Conservation (phyloP, 1,140 invertebrate genomes). For the Pteromalus puparum region DNA sequence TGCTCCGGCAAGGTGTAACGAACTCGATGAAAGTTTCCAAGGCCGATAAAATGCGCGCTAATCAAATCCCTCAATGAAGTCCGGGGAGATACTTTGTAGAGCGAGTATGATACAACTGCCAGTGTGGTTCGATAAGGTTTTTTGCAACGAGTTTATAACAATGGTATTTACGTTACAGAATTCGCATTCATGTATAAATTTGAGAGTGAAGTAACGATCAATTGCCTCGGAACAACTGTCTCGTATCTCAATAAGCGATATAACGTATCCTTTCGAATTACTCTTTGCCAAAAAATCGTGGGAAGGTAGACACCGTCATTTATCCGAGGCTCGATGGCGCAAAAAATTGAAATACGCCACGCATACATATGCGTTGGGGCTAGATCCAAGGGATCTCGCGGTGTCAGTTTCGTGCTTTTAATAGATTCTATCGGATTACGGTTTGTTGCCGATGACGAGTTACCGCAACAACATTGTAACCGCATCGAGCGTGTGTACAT, state of each 20-base stretch:
- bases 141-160: too few relatives aligned
- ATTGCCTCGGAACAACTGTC: too few relatives aligned
- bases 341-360: not conserved
- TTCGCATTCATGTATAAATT: too few relatives aligned
- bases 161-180: too few relatives aligned
- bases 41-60: not conserved
- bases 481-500: not conserved
- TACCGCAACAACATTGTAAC: constrained; percentile 11
- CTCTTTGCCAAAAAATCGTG: too few relatives aligned
- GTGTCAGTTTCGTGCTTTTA: constrained; percentile 29
- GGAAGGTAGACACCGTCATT: too few relatives aligned
- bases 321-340: too few relatives aligned
- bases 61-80: not conserved
- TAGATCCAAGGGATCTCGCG: constrained; percentile 2
- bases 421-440: constrained; percentile 37
- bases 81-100: not conserved
- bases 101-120: not conserved
- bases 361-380: too few relatives aligned
- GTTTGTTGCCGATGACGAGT: not conserved
- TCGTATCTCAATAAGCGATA: too few relatives aligned
- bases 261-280: too few relatives aligned
- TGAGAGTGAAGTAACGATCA: too few relatives aligned
- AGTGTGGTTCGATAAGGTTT: too few relatives aligned
- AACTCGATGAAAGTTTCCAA: not conserved
- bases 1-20: not conserved